Percentiles rank a stretch among this genome's conserved stretches.
phyloP scores from a whole-genome alignment of 2,113 vertebrate genomes.

The Neodontobutis hainanensis region DNA sequence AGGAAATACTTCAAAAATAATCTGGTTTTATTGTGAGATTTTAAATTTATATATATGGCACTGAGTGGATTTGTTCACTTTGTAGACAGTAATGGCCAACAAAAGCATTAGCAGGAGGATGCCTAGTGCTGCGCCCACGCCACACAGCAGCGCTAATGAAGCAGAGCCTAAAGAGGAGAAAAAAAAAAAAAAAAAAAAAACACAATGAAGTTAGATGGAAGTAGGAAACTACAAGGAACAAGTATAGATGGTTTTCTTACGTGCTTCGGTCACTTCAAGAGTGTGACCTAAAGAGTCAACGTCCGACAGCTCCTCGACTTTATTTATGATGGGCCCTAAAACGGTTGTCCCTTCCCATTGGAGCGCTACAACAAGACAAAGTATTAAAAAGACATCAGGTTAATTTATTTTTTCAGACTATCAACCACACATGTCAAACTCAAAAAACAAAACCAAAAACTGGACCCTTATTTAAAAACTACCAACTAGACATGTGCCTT shows the following conservation, averaged over 20 bases:
- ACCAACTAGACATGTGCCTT: too few relatives aligned
- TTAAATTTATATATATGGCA: slow-evolving; percentile 40
- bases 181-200: slow-evolving; percentile 10
- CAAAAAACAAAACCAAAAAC: too few relatives aligned
- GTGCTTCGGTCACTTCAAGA: background rate
- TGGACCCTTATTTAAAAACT: too few relatives aligned
- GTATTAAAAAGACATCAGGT: too few relatives aligned
- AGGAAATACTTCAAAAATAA: background rate
- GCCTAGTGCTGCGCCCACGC: slow-evolving; percentile 17
- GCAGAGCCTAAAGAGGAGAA: slow-evolving; percentile 16
- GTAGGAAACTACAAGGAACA: background rate
- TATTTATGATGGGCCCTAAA: slow-evolving; percentile 56
- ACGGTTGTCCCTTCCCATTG: slow-evolving; percentile 30
- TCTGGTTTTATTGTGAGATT: slow-evolving; percentile 46
- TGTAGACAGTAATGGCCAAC: slow-evolving; percentile 17
- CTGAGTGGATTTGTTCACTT: background rate
- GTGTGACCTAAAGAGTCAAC: background rate
- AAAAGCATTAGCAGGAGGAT: slow-evolving; percentile 26
- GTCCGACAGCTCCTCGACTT: background rate
- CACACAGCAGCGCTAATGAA: slow-evolving; percentile 27
- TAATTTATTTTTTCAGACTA: too few relatives aligned
- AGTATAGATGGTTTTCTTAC: slow-evolving; percentile 1
- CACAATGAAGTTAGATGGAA: background rate
- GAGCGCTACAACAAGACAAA: slow-evolving; percentile 12
- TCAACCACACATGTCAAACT: too few relatives aligned